Evolutionary conservation across 1,140 invertebrate genomes (phyloP).

Genomic region (Lordiphosa stackelbergi): DNA sequence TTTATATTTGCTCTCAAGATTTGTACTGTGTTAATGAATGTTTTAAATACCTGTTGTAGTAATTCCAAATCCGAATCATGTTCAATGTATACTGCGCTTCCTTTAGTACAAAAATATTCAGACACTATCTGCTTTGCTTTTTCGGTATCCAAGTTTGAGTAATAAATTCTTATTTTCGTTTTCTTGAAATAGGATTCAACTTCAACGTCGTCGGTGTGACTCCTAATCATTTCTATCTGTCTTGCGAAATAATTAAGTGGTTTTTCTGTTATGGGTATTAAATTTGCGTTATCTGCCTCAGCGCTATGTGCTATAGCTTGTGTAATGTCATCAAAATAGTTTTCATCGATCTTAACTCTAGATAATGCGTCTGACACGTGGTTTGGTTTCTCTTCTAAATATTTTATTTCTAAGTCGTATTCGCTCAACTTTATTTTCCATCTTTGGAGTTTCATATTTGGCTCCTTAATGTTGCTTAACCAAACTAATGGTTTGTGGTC

Average conservation of each 20-base stretch:
- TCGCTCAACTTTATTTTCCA: not conserved
- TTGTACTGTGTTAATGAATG: not conserved
- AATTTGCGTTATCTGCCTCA: not conserved
- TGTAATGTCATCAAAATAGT: not conserved
- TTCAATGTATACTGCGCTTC: too few relatives aligned
- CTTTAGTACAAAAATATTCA: too few relatives aligned
- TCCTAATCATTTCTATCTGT: slow-evolving; percentile 1
- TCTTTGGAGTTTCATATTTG: too few relatives aligned
- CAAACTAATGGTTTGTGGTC: too few relatives aligned
- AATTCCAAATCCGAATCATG: not conserved
- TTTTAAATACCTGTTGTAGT: not conserved
- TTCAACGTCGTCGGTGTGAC: not conserved
- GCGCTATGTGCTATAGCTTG: not conserved
- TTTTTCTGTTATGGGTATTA: too few relatives aligned
- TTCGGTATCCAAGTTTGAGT: not conserved
- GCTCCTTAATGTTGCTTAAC: too few relatives aligned
- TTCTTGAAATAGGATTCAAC: not conserved
- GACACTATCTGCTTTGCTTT: slow-evolving; percentile 2
- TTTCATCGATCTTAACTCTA: not conserved
- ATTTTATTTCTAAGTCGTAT: slow-evolving; percentile 1
- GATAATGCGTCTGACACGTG: slow-evolving; percentile 1
- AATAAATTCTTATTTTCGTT: slow-evolving; percentile 1
- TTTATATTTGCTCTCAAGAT: not conserved
- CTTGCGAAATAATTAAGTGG: too few relatives aligned
- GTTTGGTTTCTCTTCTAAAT: not conserved